These are phyloP conservation scores for Penaeus japonicus DNA, from an alignment of 1,140 invertebrate species.

Conservation along the genomic window DNA sequence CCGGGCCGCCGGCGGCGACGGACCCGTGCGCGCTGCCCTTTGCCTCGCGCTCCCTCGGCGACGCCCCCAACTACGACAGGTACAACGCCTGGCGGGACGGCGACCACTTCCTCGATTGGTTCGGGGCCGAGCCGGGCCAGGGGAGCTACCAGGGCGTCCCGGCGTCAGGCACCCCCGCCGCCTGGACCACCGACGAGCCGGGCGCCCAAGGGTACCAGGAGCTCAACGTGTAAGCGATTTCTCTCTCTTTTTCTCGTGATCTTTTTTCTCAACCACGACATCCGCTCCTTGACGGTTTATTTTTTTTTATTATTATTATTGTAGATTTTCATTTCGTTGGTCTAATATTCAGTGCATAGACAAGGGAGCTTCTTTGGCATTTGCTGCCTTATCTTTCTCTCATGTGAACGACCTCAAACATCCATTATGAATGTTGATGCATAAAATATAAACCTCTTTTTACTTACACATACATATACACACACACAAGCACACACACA, in stretches of 20 bases:
- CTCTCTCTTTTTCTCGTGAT: background rate
- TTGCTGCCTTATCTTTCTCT: too few relatives aligned
- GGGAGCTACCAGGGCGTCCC: slow-evolving; percentile 61
- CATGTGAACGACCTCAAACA: too few relatives aligned
- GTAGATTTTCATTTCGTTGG: too few relatives aligned
- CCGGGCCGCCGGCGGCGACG: background rate
- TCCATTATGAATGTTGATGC: too few relatives aligned
- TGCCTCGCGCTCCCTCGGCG: background rate
- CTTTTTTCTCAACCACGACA: too few relatives aligned
- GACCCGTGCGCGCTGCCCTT: background rate
- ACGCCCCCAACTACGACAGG: background rate
- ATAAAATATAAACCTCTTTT: too few relatives aligned
- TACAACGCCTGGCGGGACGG: slow-evolving; percentile 64
- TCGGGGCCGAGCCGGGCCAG: slow-evolving; percentile 64
- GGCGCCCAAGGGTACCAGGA: slow-evolving; percentile 62
- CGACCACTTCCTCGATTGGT: slow-evolving; percentile 65
- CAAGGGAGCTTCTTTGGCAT: too few relatives aligned
- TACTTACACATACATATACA: too few relatives aligned
- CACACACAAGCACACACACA: too few relatives aligned
- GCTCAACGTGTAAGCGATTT: slow-evolving; percentile 57
- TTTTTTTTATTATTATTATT: too few relatives aligned
- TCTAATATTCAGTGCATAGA: too few relatives aligned
- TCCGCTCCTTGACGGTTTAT: too few relatives aligned
- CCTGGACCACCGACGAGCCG: slow-evolving; percentile 65
- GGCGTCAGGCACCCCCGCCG: slow-evolving; percentile 64